These are phyloP conservation scores for Theretra japonica DNA, from an alignment of 2,888 invertebrate genomes.

Conservation along the genomic window DNA sequence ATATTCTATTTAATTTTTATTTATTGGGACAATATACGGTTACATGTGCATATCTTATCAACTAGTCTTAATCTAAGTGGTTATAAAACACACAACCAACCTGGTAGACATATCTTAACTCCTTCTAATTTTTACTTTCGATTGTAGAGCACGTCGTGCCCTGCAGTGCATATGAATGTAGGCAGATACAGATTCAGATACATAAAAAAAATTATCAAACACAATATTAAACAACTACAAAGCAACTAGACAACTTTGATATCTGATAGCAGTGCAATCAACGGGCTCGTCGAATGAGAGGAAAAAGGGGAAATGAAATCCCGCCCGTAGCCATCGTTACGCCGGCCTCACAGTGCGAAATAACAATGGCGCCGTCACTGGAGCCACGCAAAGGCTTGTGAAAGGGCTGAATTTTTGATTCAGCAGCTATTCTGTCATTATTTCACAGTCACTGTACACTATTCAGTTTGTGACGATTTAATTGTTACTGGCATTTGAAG, in stretches of 20 bases:
- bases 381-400: not conserved
- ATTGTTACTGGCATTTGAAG: not conserved
- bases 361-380: not conserved
- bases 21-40: too few relatives aligned
- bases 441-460: not conserved
- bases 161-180: too few relatives aligned
- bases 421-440: not conserved
- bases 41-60: too few relatives aligned
- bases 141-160: too few relatives aligned
- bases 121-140: too few relatives aligned
- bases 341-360: constrained; percentile 1
- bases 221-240: not conserved
- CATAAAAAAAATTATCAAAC: not conserved
- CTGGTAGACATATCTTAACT: too few relatives aligned
- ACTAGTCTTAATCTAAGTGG: too few relatives aligned
- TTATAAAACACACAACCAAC: too few relatives aligned
- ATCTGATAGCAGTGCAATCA: not conserved
- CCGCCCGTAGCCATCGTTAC: not conserved
- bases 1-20: too few relatives aligned
- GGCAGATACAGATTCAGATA: too few relatives aligned
- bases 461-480: not conserved
- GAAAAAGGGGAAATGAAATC: constrained; percentile 18
- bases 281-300: not conserved
- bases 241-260: not conserved
- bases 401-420: not conserved